These are phyloP conservation scores for Timema cristinae DNA, from an alignment of 2,888 invertebrate genomes.

Conservation along the genomic window DNA sequence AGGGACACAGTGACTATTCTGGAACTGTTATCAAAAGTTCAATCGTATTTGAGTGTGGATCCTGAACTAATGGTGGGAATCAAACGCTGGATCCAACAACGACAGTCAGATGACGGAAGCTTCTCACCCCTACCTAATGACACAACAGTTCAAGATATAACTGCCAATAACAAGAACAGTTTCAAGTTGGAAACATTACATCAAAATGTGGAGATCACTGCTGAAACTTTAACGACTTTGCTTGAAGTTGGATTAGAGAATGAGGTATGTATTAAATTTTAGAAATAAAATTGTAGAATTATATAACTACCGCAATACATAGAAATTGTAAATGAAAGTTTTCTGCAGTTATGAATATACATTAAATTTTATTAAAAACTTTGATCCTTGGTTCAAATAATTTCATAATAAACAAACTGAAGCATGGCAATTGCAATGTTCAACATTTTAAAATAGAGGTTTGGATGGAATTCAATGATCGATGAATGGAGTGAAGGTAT, in stretches of 20 bases:
- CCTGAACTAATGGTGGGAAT: slow-evolving; percentile 56
- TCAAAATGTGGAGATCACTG: slow-evolving; percentile 59
- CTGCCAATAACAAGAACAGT: slow-evolving; percentile 32
- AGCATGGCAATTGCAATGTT: too few species aligned
- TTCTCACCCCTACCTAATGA: slow-evolving; percentile 44
- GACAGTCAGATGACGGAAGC: slow-evolving; percentile 58
- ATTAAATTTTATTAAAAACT: too few species aligned
- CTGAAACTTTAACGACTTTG: slow-evolving; percentile 57
- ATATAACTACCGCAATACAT: too few species aligned
- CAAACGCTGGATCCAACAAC: slow-evolving; percentile 58
- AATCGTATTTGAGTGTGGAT: slow-evolving; percentile 58
- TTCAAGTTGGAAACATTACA: not conserved
- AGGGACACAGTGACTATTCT: slow-evolving; percentile 53
- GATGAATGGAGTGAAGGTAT: too few species aligned
- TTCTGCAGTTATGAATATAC: too few species aligned
- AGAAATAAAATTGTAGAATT: too few species aligned
- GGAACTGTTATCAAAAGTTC: slow-evolving; percentile 57
- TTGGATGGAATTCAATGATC: too few species aligned
- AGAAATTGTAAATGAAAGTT: too few species aligned
- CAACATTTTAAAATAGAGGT: too few species aligned
- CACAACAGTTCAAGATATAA: slow-evolving; percentile 40
- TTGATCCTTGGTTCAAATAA: too few species aligned
- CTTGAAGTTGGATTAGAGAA: slow-evolving; percentile 59
- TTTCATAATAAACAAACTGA: too few species aligned
- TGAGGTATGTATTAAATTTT: too few species aligned